Evolutionary conservation across 92 coral and sea anemone species (phyloP), one percentile per base, ranked within the genome.

Genomic region (Paramuricea clavata): DNA sequence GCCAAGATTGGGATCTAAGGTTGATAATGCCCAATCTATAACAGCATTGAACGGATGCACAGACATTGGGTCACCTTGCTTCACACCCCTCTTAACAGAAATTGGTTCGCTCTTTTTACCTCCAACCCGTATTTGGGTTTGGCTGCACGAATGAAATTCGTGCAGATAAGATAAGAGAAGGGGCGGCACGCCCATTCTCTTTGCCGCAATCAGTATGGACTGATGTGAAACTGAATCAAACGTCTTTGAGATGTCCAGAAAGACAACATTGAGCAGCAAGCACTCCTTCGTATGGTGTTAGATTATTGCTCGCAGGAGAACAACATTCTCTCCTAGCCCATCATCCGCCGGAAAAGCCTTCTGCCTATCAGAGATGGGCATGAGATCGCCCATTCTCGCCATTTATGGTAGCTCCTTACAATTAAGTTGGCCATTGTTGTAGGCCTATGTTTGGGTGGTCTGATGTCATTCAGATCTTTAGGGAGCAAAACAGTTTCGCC

Each of bases 401-500:
- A 36, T 33, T 26, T 19, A 32, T 64, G 89, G 42, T 76, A 85
- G 76, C 83, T 54, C 65, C 65, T 0, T 0, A 57, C 11, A 0
- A 57, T 19, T 1, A 57, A 5, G 17, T 79, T 49, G 0, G 90
- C 22, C 71, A 27, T 87, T 6, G 90, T 79, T 22, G 79, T 69
- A 3, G 81, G 78, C 19, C 85, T 16, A 19, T 19, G 44, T 30
- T 68, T 60, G 15, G 62, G 23, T 23, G 87, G 49, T 6, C 47
- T 50, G n/a, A 15, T 12, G 32, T 33, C 56, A 16, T 69, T 39
- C 1, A 42, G 76, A 10, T 49, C 81, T n/a, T 75, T 75, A 1
- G 81, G 25, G 4, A 49, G 26, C 34, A 78, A 60, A 11, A 86
- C 85, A 8, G 89, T 65, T 49, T 67, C 60, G 10, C 85, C 85